Evolutionary conservation across 2,888 invertebrate species (phyloP), one percentile per base, ranked within the genome.

Genomic region (Tipula helvola): DNA sequence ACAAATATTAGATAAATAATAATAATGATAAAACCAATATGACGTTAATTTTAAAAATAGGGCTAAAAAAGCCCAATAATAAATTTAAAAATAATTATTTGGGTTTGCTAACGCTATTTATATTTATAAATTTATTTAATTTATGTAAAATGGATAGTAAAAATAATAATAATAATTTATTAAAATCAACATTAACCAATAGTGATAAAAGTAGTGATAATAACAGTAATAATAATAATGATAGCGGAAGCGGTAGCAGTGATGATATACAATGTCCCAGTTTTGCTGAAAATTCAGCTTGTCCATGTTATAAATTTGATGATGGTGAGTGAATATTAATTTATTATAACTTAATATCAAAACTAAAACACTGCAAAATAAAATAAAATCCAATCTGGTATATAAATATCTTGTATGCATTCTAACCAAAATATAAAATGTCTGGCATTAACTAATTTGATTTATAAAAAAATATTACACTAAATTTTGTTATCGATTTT

Each of bases 261-360:
- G 88, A 86, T 71, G 88, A 92, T 90, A 92, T 92, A 90, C 92
- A 95, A 90, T 96, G 96, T 91, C 96, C 96, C 87, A 95, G 94
- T 90, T 93, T 95, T 89, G 94, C 95, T 89, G 94, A 95, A 89
- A 96, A 95, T 91, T 95, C 96, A 83, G 95, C 95, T 89, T 98
- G 97, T 91, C 96, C 97, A 5, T 98, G 97, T 92, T 97, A 97
- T 93, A 96, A 96, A 91, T 96, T 97, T 91, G 97, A 97, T 92
- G 97, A 97, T 92, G 97, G 94, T 94, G 91, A 90, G 83, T 83
- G n/a, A 83, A 36, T 36, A n/a, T 18, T 57, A 7, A 57, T 57
- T 57, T 57, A 57, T 57, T 28, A 28, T 28, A 28, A 28, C 28
- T 28, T 28, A 28, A 28, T 28, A 28, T 28, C 28, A 28, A 28